Base-by-base conservation (phyloP, 2,888 invertebrate species). In the Machimus rusticus region DNA sequence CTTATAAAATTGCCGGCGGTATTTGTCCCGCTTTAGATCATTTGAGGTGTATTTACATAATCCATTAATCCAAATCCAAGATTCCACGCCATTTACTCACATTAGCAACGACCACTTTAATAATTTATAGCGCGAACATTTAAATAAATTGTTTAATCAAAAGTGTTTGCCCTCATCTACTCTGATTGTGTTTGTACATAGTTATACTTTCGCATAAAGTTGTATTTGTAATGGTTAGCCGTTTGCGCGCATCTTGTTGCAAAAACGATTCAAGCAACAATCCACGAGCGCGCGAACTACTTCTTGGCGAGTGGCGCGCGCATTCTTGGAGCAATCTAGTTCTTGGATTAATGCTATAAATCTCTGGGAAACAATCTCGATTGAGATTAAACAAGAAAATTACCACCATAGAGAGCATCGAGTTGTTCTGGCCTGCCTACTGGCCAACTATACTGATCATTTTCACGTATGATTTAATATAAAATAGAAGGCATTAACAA, bases 71-170 rank as follows among this genome's bases (percentile, higher is more conserved):
- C 37, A 76, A 14, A 76, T 76, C 34, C 74, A 34, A 74, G 37
- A 74, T 74, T 74, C 74, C 76, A 76, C 34, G 37, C 37, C 76
- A 76, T 76, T 76, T 76, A 76, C 37, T 31, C 34, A 76, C 37
- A 76, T 76, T 76, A 76, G 37, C 76, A 16, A 43, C 23, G 39
- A 8, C 43, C 79, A 28, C 28, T 46, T 46, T 43, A 46, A 28
- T 46, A 79, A 79, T 79, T 79, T 79, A 79, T 79, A 79, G 79
- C 79, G 79, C 23, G 79, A 79, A 79, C 79, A 79, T 79, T 79
- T 79, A 79, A 79, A 79, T 79, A 79, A 79, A 79, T 46, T 39
- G 43, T 79, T 46, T 79, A 79, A 79, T 79, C 79, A 28, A 46
- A 79, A 79, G 2, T 46, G 43, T 46, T 39, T 46, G 79, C 79